phyloP scores from a whole-genome alignment of 2,888 invertebrate genomes.

The Agonopterix heracliana region DNA sequence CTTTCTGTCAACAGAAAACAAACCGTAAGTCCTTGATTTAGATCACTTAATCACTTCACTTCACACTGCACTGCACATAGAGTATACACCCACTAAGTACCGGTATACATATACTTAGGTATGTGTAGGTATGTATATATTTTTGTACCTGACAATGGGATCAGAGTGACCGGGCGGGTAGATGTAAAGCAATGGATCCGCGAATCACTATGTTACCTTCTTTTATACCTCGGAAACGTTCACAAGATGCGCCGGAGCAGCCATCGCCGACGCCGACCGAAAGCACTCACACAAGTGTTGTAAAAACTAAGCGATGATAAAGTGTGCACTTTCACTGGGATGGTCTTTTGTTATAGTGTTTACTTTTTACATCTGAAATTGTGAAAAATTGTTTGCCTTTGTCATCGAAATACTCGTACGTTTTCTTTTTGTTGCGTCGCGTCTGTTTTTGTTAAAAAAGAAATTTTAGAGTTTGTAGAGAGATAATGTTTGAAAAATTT shows the following conservation, averaged over 20 bases:
- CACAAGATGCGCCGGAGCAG: conserved; percentile 53
- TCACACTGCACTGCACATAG: conserved; percentile 9
- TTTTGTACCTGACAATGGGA: conserved; percentile 20
- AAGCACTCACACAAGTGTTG: conserved; percentile 38
- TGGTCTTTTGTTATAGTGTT: conserved; percentile 17
- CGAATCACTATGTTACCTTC: conserved; percentile 56
- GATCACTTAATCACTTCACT: conserved; percentile 26
- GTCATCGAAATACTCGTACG: no score
- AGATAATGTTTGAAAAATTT: no score
- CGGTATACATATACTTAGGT: conserved; percentile 19
- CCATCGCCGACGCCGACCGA: conserved; percentile 47
- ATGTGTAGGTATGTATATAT: not conserved
- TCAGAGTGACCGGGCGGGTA: conserved; percentile 36
- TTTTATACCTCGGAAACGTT: conserved; percentile 74
- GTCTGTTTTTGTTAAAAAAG: no score
- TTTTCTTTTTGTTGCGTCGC: no score
- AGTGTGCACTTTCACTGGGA: conserved; percentile 44
- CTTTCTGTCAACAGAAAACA: conserved; percentile 68
- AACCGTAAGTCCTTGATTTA: conserved; percentile 24
- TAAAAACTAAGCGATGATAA: conserved; percentile 33
- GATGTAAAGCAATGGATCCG: conserved; percentile 63
- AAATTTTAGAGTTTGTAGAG: no score
- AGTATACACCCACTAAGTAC: conserved; percentile 5
- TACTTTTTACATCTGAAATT: conserved; percentile 2
- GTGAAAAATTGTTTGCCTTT: no score